Conservation (phyloP, 2,888 invertebrate species). For the Plebejus anna region DNA sequence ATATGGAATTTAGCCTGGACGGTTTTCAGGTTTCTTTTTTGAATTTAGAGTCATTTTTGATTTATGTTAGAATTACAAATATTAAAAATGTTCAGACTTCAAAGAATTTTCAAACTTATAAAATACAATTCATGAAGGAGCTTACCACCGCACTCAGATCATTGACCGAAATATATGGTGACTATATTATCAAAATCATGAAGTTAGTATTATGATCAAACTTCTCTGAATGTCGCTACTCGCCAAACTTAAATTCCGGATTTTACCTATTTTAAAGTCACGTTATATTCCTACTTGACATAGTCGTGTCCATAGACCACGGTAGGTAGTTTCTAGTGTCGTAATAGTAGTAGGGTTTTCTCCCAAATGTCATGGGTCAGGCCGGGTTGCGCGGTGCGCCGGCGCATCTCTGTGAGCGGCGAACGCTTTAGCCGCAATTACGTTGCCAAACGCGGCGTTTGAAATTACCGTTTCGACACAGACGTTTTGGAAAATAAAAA, state of each 20-base stretch:
- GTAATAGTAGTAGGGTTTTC: neutral
- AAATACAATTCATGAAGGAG: too few relatives aligned
- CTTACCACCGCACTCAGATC: too few relatives aligned
- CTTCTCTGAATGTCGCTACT: too few relatives aligned
- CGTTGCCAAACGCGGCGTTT: constrained; percentile 14
- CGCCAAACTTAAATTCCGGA: too few relatives aligned
- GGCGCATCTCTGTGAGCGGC: neutral
- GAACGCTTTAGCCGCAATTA: constrained; percentile 1
- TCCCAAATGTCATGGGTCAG: constrained; percentile 13
- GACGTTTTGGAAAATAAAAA: neutral
- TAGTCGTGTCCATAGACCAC: neutral
- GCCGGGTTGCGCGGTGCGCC: neutral
- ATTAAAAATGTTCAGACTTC: too few relatives aligned
- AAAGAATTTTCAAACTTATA: too few relatives aligned
- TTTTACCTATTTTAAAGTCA: too few relatives aligned
- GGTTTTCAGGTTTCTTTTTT: neutral
- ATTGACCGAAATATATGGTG: too few relatives aligned
- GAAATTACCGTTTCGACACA: constrained; percentile 4
- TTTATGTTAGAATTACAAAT: too few relatives aligned
- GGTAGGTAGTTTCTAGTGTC: neutral
- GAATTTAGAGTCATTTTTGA: neutral
- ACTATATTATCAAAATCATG: too few relatives aligned
- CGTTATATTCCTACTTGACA: neutral
- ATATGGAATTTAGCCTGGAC: constrained; percentile 5
- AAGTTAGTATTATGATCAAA: too few relatives aligned